These are phyloP conservation scores for Stichopus horrens DNA, from an alignment of 53 echinoderm and acorn worm genomes.

Conservation along the genomic window DNA sequence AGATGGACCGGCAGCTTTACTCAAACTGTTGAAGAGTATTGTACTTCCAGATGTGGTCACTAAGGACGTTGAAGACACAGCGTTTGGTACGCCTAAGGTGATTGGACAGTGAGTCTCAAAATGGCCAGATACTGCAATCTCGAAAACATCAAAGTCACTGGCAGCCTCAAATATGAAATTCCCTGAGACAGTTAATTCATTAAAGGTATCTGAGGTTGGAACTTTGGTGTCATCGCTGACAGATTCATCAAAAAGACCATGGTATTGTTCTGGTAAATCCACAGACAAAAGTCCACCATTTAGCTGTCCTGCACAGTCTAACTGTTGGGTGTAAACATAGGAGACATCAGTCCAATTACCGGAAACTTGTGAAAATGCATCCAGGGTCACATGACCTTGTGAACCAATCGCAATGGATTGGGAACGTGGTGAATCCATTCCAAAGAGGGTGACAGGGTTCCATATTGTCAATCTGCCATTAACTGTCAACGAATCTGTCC, in stretches of 20 bases:
- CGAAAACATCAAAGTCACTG: too few species aligned
- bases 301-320: neutral
- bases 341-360: slow-evolving; percentile 11
- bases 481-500: neutral
- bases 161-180: too few species aligned
- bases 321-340: neutral
- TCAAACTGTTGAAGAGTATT: slow-evolving; percentile 56
- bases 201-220: too few species aligned
- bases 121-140: too few species aligned
- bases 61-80: slow-evolving; percentile 33
- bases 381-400: slow-evolving; percentile 13
- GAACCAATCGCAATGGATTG: neutral
- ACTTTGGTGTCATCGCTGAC: neutral
- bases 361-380: neutral
- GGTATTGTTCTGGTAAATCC: slow-evolving; percentile 42
- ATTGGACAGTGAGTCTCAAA: too few species aligned
- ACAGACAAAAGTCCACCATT: slow-evolving; percentile 30
- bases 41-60: slow-evolving; percentile 51
- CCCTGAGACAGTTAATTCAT: too few species aligned
- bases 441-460: neutral
- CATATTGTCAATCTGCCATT: neutral
- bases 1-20: slow-evolving; percentile 45
- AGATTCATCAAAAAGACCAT: neutral
- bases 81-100: neutral
- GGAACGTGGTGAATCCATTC: neutral